phyloP scores from a whole-genome alignment of 2,113 vertebrate genomes.

The Sylvia atricapilla region DNA sequence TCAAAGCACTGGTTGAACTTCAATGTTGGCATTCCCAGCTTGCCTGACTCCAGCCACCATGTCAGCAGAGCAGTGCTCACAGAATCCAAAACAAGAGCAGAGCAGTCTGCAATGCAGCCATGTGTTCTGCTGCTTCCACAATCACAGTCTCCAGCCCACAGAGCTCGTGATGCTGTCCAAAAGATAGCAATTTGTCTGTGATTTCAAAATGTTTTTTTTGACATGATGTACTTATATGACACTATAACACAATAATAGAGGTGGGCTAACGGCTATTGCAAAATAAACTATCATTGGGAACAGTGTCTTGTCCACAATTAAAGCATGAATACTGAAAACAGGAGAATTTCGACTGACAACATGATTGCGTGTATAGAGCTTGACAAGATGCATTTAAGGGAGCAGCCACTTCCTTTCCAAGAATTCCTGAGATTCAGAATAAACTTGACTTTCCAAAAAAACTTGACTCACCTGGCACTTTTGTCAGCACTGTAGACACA shows the following conservation, averaged over 20 bases:
- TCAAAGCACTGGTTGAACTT: conserved; percentile 27
- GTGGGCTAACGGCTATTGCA: not conserved
- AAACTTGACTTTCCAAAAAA: not conserved
- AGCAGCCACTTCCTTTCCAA: not conserved
- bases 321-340: not conserved
- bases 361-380: not conserved
- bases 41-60: conserved; percentile 1
- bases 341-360: conserved; percentile 25
- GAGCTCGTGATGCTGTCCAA: not conserved
- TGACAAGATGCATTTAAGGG: not conserved
- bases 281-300: conserved; percentile 31
- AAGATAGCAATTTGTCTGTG: conserved; percentile 50
- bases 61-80: not conserved
- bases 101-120: not conserved
- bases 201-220: conserved; percentile 33
- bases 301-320: conserved; percentile 16
- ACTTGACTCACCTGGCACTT: not conserved
- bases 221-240: conserved; percentile 48
- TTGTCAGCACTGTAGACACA: not conserved
- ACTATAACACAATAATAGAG: conserved; percentile 38
- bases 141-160: not conserved
- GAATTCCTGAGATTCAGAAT: not conserved
- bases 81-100: not conserved
- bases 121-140: not conserved
- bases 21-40: not conserved